Evolutionary conservation across 1,140 invertebrate genomes (phyloP), one percentile per base, ranked within the genome.

Genomic region (Meloidogyne exigua): DNA sequence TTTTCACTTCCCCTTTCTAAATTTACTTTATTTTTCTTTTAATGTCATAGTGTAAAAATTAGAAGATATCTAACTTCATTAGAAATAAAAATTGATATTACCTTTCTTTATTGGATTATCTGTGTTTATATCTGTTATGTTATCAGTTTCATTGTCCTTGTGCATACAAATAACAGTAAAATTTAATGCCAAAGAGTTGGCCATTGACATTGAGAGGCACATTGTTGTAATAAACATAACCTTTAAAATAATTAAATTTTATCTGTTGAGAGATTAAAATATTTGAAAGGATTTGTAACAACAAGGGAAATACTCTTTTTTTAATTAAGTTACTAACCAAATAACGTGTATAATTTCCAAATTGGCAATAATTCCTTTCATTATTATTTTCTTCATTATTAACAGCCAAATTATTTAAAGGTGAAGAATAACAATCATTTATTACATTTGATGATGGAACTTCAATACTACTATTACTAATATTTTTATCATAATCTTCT

Each of bases 91-190:
- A 44, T 2, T 44, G 15, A n/a, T 57, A 5, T 57, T 57, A 57
- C 49, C 49, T 57, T 57, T 57, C 5, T 57, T n/a, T 57, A 12
- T 57, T 57, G 18, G n/a, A 57, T 57, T n/a, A 9, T 9, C 5
- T 57, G 49, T 21, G 4, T 4, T n/a, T 21, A 57, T 1, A 57
- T 57, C 9, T 57, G 18, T n/a, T n/a, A 15, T 2, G n/a, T 57
- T 57, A 39, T 39, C 28, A 18, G 49, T 25, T 18, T 71, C 49
- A 9, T 57, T n/a, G 7, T 57, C 9, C 13, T 57, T 57, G 49
- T 57, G n/a, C 82, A 83, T 83, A 28, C 82, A 83, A 57, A 83
- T 83, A 5, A 83, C 68, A 25, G 82, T 83, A 75, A 83, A 83
- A 49, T 83, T 84, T 25, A 83, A 70, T 3, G 82, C 75, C 28